A percentile compares a stretch with the other conserved stretches of the same genome.
Evolutionary conservation across 2,797 vertebrate genomes (phyloP).

Genomic region (Xerus rutilus): DNA sequence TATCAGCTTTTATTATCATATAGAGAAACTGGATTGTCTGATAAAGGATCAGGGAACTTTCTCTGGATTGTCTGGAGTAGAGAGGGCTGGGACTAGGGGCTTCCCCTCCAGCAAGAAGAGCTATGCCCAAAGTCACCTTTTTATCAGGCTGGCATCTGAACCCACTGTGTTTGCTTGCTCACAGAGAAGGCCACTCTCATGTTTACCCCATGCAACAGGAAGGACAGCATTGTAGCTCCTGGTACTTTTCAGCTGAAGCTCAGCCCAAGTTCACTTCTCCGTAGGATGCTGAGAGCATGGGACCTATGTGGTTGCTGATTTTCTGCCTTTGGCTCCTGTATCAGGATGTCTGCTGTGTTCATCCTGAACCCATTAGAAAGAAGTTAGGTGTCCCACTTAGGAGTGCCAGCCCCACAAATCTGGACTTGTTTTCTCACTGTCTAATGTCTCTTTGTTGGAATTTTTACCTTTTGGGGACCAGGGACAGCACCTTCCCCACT

Average conservation of each 20-base stretch:
- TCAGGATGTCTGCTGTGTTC: background rate
- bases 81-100: background rate
- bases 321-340: background rate
- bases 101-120: background rate
- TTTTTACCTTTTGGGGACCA: background rate
- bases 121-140: background rate
- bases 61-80: background rate
- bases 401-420: background rate
- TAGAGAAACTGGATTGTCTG: background rate
- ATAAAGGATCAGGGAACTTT: background rate
- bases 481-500: background rate
- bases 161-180: rapidly evolving
- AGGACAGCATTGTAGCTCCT: background rate
- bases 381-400: background rate
- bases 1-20: background rate
- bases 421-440: background rate
- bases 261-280: background rate
- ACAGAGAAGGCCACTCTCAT: background rate
- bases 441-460: background rate
- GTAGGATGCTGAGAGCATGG: background rate
- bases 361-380: background rate
- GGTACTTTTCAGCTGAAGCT: background rate
- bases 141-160: background rate
- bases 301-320: background rate
- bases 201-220: background rate